These are phyloP conservation scores for Umimayanthus chanpuru DNA, from an alignment of 92 coral and sea anemone species.

Conservation along the genomic window DNA sequence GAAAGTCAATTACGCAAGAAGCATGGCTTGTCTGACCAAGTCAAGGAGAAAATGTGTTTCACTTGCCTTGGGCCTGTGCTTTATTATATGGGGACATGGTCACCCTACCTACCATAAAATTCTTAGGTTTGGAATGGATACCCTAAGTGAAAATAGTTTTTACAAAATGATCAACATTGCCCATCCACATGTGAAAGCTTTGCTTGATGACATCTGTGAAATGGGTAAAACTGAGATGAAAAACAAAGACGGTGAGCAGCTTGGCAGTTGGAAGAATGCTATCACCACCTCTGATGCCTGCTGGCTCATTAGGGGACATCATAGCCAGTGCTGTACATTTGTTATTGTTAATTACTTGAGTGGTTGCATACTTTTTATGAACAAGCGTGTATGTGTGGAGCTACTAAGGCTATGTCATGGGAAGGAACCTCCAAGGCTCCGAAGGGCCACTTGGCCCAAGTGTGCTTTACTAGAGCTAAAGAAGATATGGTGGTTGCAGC, in stretches of 20 bases:
- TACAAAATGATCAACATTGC: slow-evolving; percentile 29
- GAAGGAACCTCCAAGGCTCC: slow-evolving; percentile 24
- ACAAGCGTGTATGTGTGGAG: slow-evolving; percentile 17
- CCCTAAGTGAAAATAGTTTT: slow-evolving; percentile 20
- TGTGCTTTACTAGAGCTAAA: slow-evolving; percentile 23
- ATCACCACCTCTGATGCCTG: slow-evolving; percentile 39
- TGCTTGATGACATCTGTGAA: slow-evolving; percentile 43
- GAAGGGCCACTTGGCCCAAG: slow-evolving; percentile 27
- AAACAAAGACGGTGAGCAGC: neutral
- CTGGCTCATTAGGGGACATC: too few relatives aligned
- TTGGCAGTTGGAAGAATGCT: slow-evolving; percentile 43
- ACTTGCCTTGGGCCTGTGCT: slow-evolving; percentile 41
- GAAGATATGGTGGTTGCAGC: slow-evolving; percentile 28
- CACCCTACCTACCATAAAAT: slow-evolving; percentile 11
- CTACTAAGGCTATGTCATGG: neutral
- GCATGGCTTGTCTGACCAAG: slow-evolving; percentile 41
- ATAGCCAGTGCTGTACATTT: slow-evolving; percentile 42
- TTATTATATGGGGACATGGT: slow-evolving; percentile 48
- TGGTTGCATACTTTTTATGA: neutral
- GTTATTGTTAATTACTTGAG: slow-evolving; percentile 20
- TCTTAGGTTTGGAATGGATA: slow-evolving; percentile 34
- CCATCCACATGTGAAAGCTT: slow-evolving; percentile 14
- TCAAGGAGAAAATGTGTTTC: slow-evolving; percentile 38
- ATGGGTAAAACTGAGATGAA: slow-evolving; percentile 36
- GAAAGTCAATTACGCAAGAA: slow-evolving; percentile 42